Evolutionary conservation across 2,888 invertebrate species (phyloP).

Genomic region (Nephrotoma guestfalica): DNA sequence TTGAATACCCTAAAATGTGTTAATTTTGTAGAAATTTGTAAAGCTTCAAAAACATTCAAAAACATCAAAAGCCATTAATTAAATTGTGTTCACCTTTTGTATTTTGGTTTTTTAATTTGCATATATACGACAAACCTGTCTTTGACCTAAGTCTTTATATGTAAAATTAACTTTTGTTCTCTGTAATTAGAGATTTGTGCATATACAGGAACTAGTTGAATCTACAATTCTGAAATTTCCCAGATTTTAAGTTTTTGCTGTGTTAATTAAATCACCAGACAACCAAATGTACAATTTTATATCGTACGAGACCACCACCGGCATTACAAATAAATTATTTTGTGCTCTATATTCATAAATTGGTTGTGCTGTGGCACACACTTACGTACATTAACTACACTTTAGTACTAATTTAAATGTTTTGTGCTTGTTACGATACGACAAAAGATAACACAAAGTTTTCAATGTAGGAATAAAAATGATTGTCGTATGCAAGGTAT

Average conservation of each 20-base stretch:
- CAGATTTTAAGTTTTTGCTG: background rate
- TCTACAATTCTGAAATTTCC: background rate
- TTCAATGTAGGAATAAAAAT: background rate
- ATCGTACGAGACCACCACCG: background rate
- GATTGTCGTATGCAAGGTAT: background rate
- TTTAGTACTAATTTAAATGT: background rate
- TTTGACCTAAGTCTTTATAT: background rate
- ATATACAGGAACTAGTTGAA: background rate
- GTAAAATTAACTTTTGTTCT: background rate
- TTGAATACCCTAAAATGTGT: background rate
- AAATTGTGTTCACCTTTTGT: background rate
- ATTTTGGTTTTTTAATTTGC: background rate
- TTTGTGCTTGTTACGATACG: background rate
- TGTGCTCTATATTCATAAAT: background rate
- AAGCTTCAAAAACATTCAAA: background rate
- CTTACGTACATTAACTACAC: background rate
- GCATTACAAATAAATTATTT: background rate
- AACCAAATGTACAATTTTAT: background rate
- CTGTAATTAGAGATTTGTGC: background rate
- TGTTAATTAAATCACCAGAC: background rate
- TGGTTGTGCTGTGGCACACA: background rate
- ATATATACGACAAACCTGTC: background rate
- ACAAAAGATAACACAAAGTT: background rate
- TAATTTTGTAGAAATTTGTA: background rate
- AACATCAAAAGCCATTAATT: background rate